phyloP scores from a whole-genome alignment of 2,888 invertebrate species.

The Antheraea yamamai region DNA sequence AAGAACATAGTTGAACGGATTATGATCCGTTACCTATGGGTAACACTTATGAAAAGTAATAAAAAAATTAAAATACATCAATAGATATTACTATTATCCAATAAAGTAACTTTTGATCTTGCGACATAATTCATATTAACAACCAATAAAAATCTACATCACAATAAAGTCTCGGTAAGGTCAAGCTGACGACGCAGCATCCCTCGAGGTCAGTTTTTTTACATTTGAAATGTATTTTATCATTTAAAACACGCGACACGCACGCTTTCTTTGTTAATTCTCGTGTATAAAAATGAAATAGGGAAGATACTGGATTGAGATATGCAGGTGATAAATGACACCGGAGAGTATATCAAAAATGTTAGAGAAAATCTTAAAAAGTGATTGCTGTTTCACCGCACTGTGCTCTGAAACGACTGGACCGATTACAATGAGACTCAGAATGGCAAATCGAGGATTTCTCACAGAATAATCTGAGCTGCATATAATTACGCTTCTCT shows the following conservation, averaged over 20 bases:
- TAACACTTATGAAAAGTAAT: background rate
- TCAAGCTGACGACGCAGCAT: conserved; percentile 43
- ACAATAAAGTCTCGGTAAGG: conserved; percentile 33
- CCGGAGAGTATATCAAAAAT: conserved; percentile 32
- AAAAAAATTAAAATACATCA: background rate
- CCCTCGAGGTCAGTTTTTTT: conserved; percentile 42
- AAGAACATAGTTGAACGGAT: background rate
- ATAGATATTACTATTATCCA: background rate
- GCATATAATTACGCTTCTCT: too few species aligned
- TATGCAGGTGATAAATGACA: conserved; percentile 29
- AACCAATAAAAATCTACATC: conserved; percentile 29
- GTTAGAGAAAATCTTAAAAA: conserved; percentile 21
- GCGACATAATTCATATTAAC: conserved; percentile 9
- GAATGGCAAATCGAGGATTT: too few species aligned
- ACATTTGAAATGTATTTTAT: conserved; percentile 13
- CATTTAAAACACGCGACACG: conserved; percentile 35
- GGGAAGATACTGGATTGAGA: conserved; percentile 20
- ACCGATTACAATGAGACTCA: background rate
- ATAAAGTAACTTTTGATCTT: conserved; percentile 19
- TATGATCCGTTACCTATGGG: too few species aligned
- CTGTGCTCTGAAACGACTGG: background rate
- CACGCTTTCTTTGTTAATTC: conserved; percentile 40
- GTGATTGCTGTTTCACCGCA: too few species aligned
- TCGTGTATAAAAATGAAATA: conserved; percentile 16
- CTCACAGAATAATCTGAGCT: too few species aligned